Conservation (phyloP, 2,888 invertebrate species). For the Eupithecia subfuscata region DNA sequence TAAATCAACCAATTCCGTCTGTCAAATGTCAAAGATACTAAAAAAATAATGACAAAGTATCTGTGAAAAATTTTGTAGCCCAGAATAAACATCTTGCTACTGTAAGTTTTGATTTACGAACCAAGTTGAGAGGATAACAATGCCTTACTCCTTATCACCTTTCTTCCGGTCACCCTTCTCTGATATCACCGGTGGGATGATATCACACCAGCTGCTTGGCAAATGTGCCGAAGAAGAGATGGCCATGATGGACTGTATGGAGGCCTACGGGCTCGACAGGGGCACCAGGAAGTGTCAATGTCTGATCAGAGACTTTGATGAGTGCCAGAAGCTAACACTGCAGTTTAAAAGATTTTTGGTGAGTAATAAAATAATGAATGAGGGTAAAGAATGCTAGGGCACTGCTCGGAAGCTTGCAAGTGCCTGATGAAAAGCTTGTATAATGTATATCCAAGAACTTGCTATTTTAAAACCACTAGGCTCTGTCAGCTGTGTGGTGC, state of each 20-base stretch:
- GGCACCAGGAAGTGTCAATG: conserved; percentile 84
- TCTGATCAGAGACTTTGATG: conserved; percentile 86
- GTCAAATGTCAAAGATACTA: background rate
- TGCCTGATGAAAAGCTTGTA: background rate
- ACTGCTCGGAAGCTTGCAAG: background rate
- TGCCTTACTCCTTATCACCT: conserved; percentile 75
- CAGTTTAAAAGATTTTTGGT: conserved; percentile 84
- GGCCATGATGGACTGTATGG: conserved; percentile 88
- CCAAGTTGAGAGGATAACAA: conserved; percentile 18
- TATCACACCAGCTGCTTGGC: conserved; percentile 85
- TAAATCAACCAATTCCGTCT: background rate
- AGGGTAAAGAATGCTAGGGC: background rate
- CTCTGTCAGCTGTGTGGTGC: background rate
- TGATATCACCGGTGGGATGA: conserved; percentile 86
- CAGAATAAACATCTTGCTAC: background rate
- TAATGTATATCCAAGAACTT: background rate
- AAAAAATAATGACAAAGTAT: background rate
- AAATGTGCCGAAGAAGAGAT: conserved; percentile 87
- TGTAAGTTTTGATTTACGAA: background rate
- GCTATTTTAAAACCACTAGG: background rate
- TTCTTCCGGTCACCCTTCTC: conserved; percentile 86
- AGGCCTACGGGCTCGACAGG: conserved; percentile 88
- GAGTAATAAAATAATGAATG: conserved; percentile 39
- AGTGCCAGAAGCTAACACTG: conserved; percentile 85
- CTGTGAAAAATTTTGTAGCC: background rate